Base-by-base conservation (phyloP, 2,113 vertebrate species). In the Misgurnus mizolepis region DNA sequence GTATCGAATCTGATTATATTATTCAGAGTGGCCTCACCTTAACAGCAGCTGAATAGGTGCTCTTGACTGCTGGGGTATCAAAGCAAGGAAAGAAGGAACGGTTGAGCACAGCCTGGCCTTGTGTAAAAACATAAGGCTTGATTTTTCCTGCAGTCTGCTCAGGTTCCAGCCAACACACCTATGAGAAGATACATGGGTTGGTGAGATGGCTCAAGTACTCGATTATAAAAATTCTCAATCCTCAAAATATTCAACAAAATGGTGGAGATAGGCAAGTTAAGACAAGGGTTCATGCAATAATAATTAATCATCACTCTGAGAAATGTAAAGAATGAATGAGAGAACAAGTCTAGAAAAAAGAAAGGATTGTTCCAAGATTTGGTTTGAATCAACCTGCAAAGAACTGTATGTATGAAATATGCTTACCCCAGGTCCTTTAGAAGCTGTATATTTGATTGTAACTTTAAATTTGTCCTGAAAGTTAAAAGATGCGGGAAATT, bases 71-170 rank as follows among this genome's bases (percentile, higher is more conserved):
- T 0, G 95, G 94, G 0, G 94, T 94, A 82, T 95, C 95, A 0
- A 94, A 95, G 85, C 94, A 90, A 5, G 94, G 94, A 85, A 95
- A 96, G 85, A 95, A 91, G 81, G 92, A 93, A 22, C 93, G 90
- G 83, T 94, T 95, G 70, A 94, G 91, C 15, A 95, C 93, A 0
- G 94, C 94, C 83, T 95, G 95, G 41, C 94, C 94, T 80, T 95
- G 94, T 0, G 94, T 95, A 80, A 94, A 94, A 80, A 95, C 85
- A 73, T 90, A 95, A 22, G 95, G 95, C 82, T 94, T 94, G 88
- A 89, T 86, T 88, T 93, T 95, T 53, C 94, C 94, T 0, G 94
- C 93, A 0, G 94, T 95, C 91, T 95, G 94, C 87, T 94, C 91
- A 0, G 94, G 93, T 9, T 88, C 45, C 62, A 95, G 81, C 94